Evolutionary conservation across 2,888 invertebrate genomes (phyloP).

Genomic region (Napeogenes inachia): DNA sequence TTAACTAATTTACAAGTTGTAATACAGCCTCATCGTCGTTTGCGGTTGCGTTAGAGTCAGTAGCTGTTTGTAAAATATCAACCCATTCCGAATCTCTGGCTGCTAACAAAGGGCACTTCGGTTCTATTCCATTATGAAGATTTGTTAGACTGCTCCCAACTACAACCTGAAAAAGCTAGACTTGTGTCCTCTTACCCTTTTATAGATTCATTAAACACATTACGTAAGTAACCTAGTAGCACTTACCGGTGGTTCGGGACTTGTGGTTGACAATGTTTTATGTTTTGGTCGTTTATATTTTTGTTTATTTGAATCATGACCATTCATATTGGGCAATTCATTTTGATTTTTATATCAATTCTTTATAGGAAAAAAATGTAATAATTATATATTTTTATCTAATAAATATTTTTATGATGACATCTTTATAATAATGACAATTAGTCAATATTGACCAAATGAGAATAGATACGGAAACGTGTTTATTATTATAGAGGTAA

Average conservation of each 20-base stretch:
- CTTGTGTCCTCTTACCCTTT: background rate
- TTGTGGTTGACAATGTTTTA: constrained; percentile 39
- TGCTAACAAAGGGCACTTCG: constrained; percentile 56
- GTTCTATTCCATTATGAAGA: constrained; percentile 29
- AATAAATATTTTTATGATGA: background rate
- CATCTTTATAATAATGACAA: too few species aligned
- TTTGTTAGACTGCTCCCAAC: constrained; percentile 10
- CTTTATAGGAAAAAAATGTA: background rate
- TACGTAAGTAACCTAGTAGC: constrained; percentile 20
- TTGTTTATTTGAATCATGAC: constrained; percentile 40
- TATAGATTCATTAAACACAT: constrained; percentile 8
- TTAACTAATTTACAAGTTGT: constrained; percentile 48
- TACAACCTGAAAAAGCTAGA: constrained; percentile 18
- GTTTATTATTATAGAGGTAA: too few species aligned
- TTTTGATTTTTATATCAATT: constrained; percentile 28
- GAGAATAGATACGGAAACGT: too few species aligned
- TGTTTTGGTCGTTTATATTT: constrained; percentile 54
- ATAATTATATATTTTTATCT: background rate
- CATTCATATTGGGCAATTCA: constrained; percentile 52
- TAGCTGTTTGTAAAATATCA: constrained; percentile 49
- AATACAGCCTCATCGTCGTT: constrained; percentile 56
- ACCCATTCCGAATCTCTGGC: constrained; percentile 74
- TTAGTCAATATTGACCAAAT: too few species aligned
- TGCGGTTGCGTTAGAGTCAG: constrained; percentile 33
- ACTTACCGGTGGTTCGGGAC: constrained; percentile 49